Evolutionary conservation across 1,140 invertebrate species (phyloP), one percentile per base, ranked within the genome.

Genomic region (Drosophila cardini): DNA sequence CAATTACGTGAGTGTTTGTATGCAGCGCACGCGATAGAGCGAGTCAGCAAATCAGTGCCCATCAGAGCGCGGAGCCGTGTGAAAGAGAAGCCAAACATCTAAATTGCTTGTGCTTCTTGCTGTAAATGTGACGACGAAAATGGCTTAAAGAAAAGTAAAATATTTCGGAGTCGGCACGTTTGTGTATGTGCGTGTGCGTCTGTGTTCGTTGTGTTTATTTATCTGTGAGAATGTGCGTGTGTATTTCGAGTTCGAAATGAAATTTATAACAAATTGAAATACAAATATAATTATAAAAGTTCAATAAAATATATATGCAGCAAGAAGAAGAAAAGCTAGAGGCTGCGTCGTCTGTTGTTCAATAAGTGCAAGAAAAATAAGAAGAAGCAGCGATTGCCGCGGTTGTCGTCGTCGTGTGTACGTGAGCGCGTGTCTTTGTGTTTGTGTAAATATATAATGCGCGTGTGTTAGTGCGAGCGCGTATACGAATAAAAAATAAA

Each of bases 81-180:
- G 76, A 75, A 75, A 78, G 76, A 76, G 62, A 78, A 78, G 67
- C 48, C 64, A 74, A 64, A 34, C 70, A 74, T 68, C 67, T 71
- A 86, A 84, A 79, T 76, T 72, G 72, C 75, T 80, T 68, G 53
- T 80, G 76, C 56, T 57, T 68, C 52, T 72, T 84, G 71, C 65
- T 83, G 64, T 84, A 83, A 76, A 84, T 84, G 80, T 81, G 83
- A 84, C 80, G 78, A 76, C 83, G 80, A 84, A 84, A 84, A 84
- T 78, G 67, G 75, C 77, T 78, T 82, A 79, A 83, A 83, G 64
- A 84, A 65, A 75, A 76, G 72, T 60, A 76, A 76, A 84, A 78
- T 48, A 78, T 57, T 26, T 74, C 57, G 52, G 55, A 70, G 57
- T 69, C 56, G 57, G 57, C 64, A 61, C 48, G 38, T 55, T 40